Conservation (phyloP, 1,140 invertebrate genomes). For the Pogonomyrmex barbatus region DNA sequence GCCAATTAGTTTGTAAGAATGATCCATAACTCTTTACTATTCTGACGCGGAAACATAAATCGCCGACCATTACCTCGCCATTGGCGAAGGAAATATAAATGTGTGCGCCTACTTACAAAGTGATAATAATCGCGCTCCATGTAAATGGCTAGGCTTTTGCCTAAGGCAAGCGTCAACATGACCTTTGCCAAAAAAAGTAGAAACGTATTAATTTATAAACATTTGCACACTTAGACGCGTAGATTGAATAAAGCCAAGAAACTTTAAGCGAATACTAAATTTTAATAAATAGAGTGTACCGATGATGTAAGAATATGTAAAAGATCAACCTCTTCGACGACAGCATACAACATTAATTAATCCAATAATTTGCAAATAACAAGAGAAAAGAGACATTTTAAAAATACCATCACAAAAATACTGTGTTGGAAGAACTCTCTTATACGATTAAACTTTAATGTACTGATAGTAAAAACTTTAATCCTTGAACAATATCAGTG, state of each 20-base stretch:
- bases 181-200: too few relatives aligned
- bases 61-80: background rate
- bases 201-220: too few relatives aligned
- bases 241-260: background rate
- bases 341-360: conserved; percentile 18
- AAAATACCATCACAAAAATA: background rate
- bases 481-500: background rate
- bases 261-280: background rate
- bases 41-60: conserved; percentile 61
- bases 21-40: background rate
- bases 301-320: background rate
- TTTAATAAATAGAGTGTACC: background rate
- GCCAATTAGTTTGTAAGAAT: conserved; percentile 5
- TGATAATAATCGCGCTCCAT: too few relatives aligned
- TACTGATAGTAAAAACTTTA: background rate
- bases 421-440: background rate
- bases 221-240: background rate
- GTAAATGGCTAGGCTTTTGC: too few relatives aligned
- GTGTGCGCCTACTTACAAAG: background rate
- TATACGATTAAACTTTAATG: background rate
- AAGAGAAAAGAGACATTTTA: background rate
- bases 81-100: conserved; percentile 9
- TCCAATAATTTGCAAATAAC: conserved; percentile 1
- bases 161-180: too few relatives aligned
- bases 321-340: conserved; percentile 41